Conservation (phyloP, 2,888 invertebrate species). For the Drosophila recens region DNA sequence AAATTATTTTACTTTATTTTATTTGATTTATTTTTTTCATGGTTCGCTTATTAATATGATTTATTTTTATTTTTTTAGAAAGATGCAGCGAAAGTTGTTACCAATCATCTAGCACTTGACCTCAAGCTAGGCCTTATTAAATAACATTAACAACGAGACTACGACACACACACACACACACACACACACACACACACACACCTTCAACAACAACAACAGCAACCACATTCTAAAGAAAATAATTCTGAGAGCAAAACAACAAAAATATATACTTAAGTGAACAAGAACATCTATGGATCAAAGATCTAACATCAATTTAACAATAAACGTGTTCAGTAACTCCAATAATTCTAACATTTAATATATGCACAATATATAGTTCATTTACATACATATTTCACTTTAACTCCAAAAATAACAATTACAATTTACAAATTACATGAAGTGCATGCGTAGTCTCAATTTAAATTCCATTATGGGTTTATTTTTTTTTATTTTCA, state of each 20-base stretch:
- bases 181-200: not conserved
- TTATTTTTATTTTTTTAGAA: constrained; percentile 1
- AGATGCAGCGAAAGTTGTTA: constrained; percentile 6
- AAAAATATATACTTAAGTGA: not conserved
- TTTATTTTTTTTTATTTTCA: constrained; percentile 5
- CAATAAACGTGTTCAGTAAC: constrained; percentile 67
- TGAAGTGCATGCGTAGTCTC: not conserved
- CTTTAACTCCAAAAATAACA: not conserved
- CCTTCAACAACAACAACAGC: constrained; percentile 3
- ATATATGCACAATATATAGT: constrained; percentile 5
- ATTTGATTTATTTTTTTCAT: constrained; percentile 6
- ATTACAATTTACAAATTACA: not conserved
- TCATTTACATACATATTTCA: not conserved
- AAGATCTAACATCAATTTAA: constrained; percentile 38
- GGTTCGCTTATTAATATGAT: not conserved
- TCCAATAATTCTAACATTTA: constrained; percentile 36
- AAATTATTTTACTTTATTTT: constrained; percentile 23
- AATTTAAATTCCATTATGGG: not conserved
- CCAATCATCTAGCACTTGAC: constrained; percentile 21
- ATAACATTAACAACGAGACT: constrained; percentile 6
- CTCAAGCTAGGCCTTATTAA: constrained; percentile 40
- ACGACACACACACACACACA: not conserved
- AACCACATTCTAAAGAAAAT: not conserved
- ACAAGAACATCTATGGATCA: not conserved
- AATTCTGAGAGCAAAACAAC: constrained; percentile 5